Percentiles rank a stretch among this genome's conserved stretches.
These are phyloP conservation scores for Rallus crepitans DNA, from an alignment of 2,797 vertebrate species.

Conservation along the genomic window DNA sequence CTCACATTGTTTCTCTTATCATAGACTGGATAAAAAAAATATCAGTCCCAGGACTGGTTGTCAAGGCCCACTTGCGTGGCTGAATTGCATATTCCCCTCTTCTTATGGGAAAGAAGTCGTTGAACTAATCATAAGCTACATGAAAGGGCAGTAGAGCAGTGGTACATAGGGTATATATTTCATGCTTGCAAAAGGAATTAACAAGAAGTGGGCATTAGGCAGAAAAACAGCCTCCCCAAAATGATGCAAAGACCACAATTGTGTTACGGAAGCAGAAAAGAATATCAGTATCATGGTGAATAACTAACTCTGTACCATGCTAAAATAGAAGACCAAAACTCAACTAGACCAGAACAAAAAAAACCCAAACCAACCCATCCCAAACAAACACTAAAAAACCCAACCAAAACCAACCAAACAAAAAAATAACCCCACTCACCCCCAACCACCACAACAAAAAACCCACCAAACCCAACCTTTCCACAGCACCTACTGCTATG, in stretches of 20 bases:
- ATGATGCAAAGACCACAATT: accelerated
- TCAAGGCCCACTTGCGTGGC: not conserved
- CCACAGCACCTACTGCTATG: not conserved
- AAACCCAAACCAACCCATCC: no score
- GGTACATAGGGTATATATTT: not conserved
- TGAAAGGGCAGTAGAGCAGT: not conserved
- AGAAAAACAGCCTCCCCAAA: not conserved
- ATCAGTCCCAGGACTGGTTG: not conserved
- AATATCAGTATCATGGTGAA: not conserved
- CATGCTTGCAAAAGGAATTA: not conserved
- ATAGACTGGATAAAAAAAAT: not conserved
- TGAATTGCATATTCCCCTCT: not conserved
- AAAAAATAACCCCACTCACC: no score
- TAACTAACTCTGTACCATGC: not conserved
- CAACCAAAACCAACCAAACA: no score
- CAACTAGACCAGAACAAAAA: not conserved
- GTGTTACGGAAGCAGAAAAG: not conserved
- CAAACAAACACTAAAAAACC: no score
- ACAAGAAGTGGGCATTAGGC: accelerated
- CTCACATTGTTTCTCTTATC: not conserved
- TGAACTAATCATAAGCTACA: accelerated
- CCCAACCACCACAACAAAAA: no score
- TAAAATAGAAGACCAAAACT: not conserved
- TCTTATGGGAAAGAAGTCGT: not conserved
- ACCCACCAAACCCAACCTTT: not conserved